Base-by-base conservation (phyloP, 2,888 invertebrate species). In the Teinopalpus imperialis region DNA sequence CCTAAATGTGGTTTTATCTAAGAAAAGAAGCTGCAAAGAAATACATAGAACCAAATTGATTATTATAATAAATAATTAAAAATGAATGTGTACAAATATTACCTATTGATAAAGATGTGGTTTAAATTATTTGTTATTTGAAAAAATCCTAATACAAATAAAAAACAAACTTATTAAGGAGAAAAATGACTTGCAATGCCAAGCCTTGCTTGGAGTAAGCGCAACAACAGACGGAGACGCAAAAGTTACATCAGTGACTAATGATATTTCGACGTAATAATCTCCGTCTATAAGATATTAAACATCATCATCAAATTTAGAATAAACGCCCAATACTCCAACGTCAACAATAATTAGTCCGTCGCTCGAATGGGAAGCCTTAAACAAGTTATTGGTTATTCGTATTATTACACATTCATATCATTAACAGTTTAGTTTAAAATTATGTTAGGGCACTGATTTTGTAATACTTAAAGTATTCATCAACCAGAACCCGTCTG, bases 231-330 rank as follows among this genome's bases (percentile, higher is more conserved):
- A 16, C 4, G 24, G 30, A 1, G 23, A 8, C 4, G 12, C 12
- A 18, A 10, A 44, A 13, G 7, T 24, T 18, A 26, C 37, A 13
- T 34, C 24, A 2, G 37, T 31, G 5, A 44, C 31, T 24, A 44
- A 37, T 12, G 36, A 37, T 26, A 44, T 37, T 31, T 44, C 37
- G 2, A 36, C 37, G 20, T 9, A 31, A 12, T 37, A 37, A 31
- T 44, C 44, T 16, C 44, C 36, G 21, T 44, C 44, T 10, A 44
- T 44, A 7, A 44, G 37, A 24, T 44, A 44, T 1, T 8, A 24
- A 14, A 18, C 13, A 3, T 31, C 31, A 31, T 2, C 24, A n/a
- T 31, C 24, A 5, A 12, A 21, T 9, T 21, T 6, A 6, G 35
- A 27, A 16, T 5, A 24, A 14, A 44, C 31, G 2, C 26, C 21